Evolutionary conservation across 1,140 invertebrate genomes (phyloP).

Genomic region (Bombus cullumanus): DNA sequence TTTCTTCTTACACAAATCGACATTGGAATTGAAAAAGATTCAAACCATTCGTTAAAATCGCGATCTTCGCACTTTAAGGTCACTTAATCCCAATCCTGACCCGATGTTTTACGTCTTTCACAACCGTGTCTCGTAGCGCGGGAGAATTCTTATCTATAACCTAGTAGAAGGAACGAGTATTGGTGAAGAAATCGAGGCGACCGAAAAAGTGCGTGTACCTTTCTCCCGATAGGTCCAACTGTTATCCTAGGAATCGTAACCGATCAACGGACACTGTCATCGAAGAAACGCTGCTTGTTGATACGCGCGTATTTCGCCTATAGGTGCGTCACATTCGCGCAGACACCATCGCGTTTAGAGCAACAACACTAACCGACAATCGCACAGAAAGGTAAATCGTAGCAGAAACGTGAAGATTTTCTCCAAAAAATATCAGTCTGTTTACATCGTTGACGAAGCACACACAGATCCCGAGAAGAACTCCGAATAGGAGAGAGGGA

Average conservation of each 20-base stretch:
- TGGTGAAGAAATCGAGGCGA: background rate
- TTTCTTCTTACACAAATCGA: background rate
- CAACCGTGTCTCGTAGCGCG: conserved; percentile 23
- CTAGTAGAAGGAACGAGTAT: background rate
- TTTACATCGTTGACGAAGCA: conserved; percentile 50
- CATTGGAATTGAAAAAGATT: too few relatives aligned
- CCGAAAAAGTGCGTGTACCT: background rate
- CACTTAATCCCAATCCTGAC: conserved; percentile 2
- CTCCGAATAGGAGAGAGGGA: background rate
- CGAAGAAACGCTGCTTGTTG: conserved; percentile 40
- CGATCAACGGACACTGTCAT: conserved; percentile 35
- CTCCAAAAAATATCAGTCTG: conserved; percentile 43
- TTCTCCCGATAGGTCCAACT: background rate
- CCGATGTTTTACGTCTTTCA: background rate
- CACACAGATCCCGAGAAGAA: conserved; percentile 30
- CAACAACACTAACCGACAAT: background rate
- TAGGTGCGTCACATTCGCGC: conserved; percentile 32
- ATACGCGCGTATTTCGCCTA: conserved; percentile 42
- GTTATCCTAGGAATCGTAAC: conserved; percentile 27
- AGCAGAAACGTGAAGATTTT: background rate
- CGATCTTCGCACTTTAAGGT: background rate
- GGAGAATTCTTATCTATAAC: conserved; percentile 50
- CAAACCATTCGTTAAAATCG: background rate
- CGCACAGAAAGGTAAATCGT: background rate
- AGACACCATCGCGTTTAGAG: background rate